A percentile compares a stretch with the other conserved stretches of the same genome.
Evolutionary conservation across 2,113 vertebrate species (phyloP).

Genomic region (Anser brachyrhynchus): DNA sequence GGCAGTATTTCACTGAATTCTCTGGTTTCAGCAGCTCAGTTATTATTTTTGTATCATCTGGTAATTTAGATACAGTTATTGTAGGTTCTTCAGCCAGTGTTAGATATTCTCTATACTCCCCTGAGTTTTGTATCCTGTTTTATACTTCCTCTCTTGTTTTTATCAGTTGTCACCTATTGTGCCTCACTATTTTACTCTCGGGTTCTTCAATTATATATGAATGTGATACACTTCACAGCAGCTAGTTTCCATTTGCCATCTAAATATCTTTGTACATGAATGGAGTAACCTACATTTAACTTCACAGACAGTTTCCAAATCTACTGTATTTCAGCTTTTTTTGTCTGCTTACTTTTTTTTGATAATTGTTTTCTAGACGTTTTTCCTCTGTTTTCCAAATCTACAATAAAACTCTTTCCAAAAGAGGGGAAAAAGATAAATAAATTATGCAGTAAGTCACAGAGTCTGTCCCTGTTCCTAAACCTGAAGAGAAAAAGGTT

Average conservation of each 20-base stretch:
- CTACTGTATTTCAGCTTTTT: background rate
- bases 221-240: constrained; percentile 67
- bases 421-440: background rate
- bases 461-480: background rate
- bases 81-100: constrained; percentile 68
- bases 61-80: constrained; percentile 72
- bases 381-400: background rate
- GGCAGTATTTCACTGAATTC: background rate
- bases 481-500: background rate
- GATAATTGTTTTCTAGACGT: constrained; percentile 18
- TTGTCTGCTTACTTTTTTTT: constrained; percentile 26
- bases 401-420: background rate
- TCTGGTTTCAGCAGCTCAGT: constrained; percentile 22
- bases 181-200: constrained; percentile 74
- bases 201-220: constrained; percentile 82
- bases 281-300: constrained; percentile 70
- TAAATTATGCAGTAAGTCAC: background rate
- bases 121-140: constrained; percentile 72
- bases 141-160: constrained; percentile 71
- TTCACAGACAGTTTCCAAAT: constrained; percentile 60
- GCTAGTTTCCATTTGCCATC: constrained; percentile 69
- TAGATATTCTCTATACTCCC: constrained; percentile 63
- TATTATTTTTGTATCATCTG: constrained; percentile 70
- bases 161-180: constrained; percentile 77
- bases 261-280: constrained; percentile 69